phyloP scores from a whole-genome alignment of 2,113 vertebrate species.

The Bungarus multicinctus region DNA sequence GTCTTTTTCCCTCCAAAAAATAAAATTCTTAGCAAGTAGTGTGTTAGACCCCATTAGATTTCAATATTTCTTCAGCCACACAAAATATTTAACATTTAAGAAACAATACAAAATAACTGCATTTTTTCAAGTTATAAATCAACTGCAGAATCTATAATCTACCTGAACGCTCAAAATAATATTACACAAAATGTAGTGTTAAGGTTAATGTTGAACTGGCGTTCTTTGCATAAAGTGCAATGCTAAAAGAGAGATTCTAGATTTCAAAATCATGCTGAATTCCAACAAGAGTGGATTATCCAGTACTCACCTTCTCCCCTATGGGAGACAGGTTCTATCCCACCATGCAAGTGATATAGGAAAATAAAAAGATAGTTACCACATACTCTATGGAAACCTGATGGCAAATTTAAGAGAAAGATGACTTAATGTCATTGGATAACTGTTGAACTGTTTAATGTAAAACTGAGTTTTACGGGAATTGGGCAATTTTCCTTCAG shows the following conservation, averaged over 20 bases:
- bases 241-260: conserved; percentile 21
- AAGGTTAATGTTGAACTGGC: conserved; percentile 5
- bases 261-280: neutral
- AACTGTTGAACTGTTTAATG: neutral
- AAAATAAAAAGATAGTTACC: neutral
- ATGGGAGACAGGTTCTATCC: neutral
- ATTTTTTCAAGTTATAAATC: neutral
- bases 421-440: neutral
- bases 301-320: neutral
- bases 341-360: neutral
- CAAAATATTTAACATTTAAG: neutral
- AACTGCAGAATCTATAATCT: neutral
- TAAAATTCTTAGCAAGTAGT: neutral
- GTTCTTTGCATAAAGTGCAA: conserved; percentile 48
- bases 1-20: neutral
- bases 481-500: neutral
- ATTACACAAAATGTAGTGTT: conserved; percentile 4
- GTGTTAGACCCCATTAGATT: neutral
- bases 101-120: neutral
- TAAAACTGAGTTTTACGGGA: neutral
- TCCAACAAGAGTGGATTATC: conserved; percentile 1
- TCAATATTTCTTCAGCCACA: neutral
- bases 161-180: neutral
- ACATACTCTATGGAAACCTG: neutral
- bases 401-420: neutral